Base-by-base conservation (phyloP, 2,888 invertebrate genomes). In the Zootermopsis nevadensis region DNA sequence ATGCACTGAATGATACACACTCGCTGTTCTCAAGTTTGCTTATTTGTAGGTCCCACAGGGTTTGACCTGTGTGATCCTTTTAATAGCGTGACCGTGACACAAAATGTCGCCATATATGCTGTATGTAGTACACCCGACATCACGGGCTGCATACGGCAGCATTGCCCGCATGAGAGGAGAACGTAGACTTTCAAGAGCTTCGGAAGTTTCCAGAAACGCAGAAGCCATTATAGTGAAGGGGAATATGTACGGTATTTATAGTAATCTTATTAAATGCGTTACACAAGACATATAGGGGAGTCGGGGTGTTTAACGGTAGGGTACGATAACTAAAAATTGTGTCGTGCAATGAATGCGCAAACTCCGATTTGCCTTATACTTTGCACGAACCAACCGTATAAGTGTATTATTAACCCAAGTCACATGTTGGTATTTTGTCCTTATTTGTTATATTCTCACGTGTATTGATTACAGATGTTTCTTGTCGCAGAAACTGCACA, bases 141-240 rank as follows among this genome's bases (percentile, higher is more conserved):
- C 10, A 60, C 12, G n/a, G 27, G 6, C n/a, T 48, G 15, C 19
- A n/a, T 15, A 60, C 27, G n/a, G 27, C 4, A 2, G 12, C 60
- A 60, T 1, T 60, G n/a, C 27, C 60, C 27, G n/a, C 60, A 12
- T 2, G 27, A 60, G 6, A 22, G n/a, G 6, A n/a, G 15, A 60
- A 60, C 27, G 60, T 27, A n/a, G 60, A 27, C 60, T 60, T 60
- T 60, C 27, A 60, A 60, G 60, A 60, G 60, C 60, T 60, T 60
- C 60, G 27, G 8, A 27, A 27, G 60, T 24, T 60, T 8, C 27
- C 48, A 27, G n/a, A 12, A 60, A 27, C 6, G n/a, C 8, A 24
- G 27, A 60, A 60, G 27, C 60, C 60, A 60, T 60, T 10, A 60
- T 24, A 60, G n/a, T 3, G 8, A 27, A 60, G 60, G 27, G 60